Percentiles rank a stretch among this genome's conserved stretches.
Conservation (phyloP, 2,797 vertebrate species). For the Rhynchotus rufescens region DNA sequence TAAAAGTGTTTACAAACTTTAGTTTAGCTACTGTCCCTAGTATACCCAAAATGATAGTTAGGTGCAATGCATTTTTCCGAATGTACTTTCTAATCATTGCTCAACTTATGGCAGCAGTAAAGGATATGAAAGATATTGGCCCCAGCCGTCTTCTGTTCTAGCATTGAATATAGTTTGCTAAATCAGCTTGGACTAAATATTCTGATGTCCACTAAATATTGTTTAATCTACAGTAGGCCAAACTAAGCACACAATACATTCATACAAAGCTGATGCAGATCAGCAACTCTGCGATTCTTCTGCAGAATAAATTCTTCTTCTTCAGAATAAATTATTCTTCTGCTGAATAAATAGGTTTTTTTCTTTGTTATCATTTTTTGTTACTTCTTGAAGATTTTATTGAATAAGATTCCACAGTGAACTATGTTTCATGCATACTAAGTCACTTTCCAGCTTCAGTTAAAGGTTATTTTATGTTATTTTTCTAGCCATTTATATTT, state of each 20-base stretch:
- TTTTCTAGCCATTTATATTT: not conserved
- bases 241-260: not conserved
- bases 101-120: not conserved
- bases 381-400: not conserved
- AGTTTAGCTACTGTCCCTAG: not conserved
- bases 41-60: not conserved
- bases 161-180: not conserved
- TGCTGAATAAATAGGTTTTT: not conserved
- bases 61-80: not conserved
- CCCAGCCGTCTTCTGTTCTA: not conserved
- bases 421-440: not conserved
- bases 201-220: not conserved
- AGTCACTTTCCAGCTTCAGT: not conserved
- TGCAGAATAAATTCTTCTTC: too few relatives aligned
- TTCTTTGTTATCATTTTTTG: not conserved
- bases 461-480: not conserved
- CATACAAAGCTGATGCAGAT: not conserved
- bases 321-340: too few relatives aligned
- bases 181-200: not conserved
- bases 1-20: not conserved
- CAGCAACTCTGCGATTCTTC: not conserved
- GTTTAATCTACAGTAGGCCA: not conserved
- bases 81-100: not conserved
- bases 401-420: not conserved
- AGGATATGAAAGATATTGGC: not conserved